phyloP scores from a whole-genome alignment of 2,113 vertebrate genomes.

The Oriolus oriolus region DNA sequence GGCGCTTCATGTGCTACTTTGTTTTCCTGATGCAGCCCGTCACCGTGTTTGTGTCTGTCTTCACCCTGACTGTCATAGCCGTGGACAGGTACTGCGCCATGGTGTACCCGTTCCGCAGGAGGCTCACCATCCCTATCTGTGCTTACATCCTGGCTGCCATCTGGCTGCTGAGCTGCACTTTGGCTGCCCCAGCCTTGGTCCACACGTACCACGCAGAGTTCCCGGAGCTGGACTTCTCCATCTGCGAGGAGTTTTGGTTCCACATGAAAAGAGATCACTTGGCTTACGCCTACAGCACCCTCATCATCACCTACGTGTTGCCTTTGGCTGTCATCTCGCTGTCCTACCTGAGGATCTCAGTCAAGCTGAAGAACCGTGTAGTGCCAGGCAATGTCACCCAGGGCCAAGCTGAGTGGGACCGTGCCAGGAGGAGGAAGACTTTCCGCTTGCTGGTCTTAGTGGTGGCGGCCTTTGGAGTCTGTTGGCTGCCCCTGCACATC shows the following conservation, averaged over 20 bases:
- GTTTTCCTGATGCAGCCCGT: conserved; percentile 79
- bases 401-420: conserved; percentile 68
- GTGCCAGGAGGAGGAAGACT: conserved; percentile 75
- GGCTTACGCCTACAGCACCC: conserved; percentile 75
- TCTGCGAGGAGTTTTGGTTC: conserved; percentile 89
- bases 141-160: conserved; percentile 74
- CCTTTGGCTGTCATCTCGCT: conserved; percentile 72
- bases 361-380: conserved; percentile 80
- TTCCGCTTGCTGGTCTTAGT: conserved; percentile 79
- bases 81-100: conserved; percentile 79
- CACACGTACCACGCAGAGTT: conserved; percentile 79
- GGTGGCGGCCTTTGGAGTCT: conserved; percentile 73
- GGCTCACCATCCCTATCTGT: conserved; percentile 76
- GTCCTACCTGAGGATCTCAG: conserved; percentile 76
- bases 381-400: conserved; percentile 75
- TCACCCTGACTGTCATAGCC: conserved; percentile 77
- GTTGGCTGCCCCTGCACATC: conserved; percentile 78
- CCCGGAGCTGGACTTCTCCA: conserved; percentile 81
- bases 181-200: conserved; percentile 74
- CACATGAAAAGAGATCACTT: conserved; percentile 71
- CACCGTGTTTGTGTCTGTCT: conserved; percentile 77
- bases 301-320: conserved; percentile 72
- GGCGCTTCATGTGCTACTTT: conserved; percentile 77
- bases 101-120: conserved; percentile 79
- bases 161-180: conserved; percentile 74